A percentile compares a stretch with the other conserved stretches of the same genome.
Conservation (phyloP, 2,797 vertebrate genomes). For the Girardinus metallicus region DNA sequence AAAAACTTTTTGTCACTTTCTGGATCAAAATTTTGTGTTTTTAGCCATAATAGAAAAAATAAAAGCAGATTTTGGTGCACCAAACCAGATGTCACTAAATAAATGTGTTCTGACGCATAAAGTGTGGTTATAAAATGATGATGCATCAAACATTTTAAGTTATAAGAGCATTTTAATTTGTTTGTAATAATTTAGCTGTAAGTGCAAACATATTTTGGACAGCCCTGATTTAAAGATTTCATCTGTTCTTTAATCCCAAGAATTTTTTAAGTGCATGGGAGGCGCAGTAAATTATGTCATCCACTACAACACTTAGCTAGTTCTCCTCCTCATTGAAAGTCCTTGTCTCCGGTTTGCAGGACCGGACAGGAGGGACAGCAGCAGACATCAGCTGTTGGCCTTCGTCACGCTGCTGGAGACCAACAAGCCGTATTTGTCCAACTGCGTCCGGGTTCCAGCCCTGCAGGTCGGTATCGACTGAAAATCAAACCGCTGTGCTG, state of each 20-base stretch:
- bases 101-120: no score
- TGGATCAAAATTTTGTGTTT: no score
- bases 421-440: slow-evolving; percentile 91
- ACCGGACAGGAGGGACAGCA: slow-evolving; percentile 74
- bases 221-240: not conserved
- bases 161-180: no score
- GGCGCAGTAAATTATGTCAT: not conserved
- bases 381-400: slow-evolving; percentile 87
- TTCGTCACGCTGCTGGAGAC: slow-evolving; percentile 94
- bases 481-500: not conserved
- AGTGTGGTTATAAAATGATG: no score
- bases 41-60: no score
- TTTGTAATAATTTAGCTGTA: no score
- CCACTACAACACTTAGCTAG: not conserved
- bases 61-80: no score
- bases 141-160: no score
- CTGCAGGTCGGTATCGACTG: slow-evolving; percentile 82
- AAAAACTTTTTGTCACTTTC: no score
- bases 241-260: not conserved
- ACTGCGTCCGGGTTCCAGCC: slow-evolving; percentile 87
- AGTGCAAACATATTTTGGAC: no score
- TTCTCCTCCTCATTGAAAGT: not conserved
- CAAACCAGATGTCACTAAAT: no score
- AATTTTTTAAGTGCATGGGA: not conserved
- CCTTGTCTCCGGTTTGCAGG: slow-evolving; percentile 62